Base-by-base conservation (phyloP, 1,140 invertebrate species). In the Eciton burchellii region DNA sequence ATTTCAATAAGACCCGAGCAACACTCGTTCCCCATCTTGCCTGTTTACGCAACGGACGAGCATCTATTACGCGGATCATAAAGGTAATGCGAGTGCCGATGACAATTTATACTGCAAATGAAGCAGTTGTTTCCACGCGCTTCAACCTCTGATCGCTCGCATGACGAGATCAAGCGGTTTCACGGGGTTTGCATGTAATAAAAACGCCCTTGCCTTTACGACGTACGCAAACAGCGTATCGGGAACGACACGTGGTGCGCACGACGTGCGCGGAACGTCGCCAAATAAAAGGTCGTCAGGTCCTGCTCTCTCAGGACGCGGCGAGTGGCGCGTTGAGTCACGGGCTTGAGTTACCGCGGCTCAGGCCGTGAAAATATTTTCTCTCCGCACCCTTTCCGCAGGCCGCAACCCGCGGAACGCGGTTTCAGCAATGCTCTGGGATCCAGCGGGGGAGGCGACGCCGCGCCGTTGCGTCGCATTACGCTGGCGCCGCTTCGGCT, bases 341-440 rank as follows among this genome's bases (percentile, higher is more conserved):
- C 8, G 29, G 41, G 54, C 24, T 4, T 24, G 71, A 2, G 41
- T 9, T 47, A n/a, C n/a, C n/a, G n/a, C n/a, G 56, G 12, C 24
- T 35, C n/a, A 47, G 24, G 56, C n/a, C n/a, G n/a, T n/a, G 66
- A 84, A 81, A 84, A 81, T 84, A 84, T 82, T 82, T 86, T 62
- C 45, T 71, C 60, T 29, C 45, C 16, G 21, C 24, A 45, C 43
- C 43, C 52, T 9, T 74, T 70, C 66, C 3, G 9, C 19, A 24
- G 0, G n/a, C 60, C 8, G 41, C 6, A 16, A 62, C n/a, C 6
- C 29, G 57, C n/a, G 29, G 57, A 24, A 43, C n/a, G n/a, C n/a
- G n/a, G n/a, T n/a, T n/a, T n/a, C n/a, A n/a, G n/a, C n/a, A n/a
- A 35, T 2, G 35, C 2, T 35, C 35, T 35, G 35, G 35, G 2